Percentiles rank a stretch among this genome's conserved stretches.
Conservation (phyloP, 2,113 vertebrate species). For the Catagonus wagneri region DNA sequence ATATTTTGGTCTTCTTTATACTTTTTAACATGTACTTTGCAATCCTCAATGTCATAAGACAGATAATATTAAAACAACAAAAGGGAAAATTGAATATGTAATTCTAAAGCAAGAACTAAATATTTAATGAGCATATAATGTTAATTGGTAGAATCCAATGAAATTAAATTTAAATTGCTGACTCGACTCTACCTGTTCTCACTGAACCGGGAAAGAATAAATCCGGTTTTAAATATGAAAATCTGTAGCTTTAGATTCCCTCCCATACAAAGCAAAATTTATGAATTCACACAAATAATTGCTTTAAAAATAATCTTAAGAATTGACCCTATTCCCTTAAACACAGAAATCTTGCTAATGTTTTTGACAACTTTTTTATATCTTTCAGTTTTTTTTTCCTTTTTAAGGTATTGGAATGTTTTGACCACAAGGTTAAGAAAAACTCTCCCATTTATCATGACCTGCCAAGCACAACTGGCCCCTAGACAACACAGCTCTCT, state of each 20-base stretch:
- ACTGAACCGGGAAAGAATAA: neutral
- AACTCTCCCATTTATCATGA: slow-evolving; percentile 87
- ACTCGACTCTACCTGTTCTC: neutral
- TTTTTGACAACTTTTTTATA: slow-evolving; percentile 53
- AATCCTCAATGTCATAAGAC: neutral
- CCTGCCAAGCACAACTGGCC: slow-evolving; percentile 86
- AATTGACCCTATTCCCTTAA: neutral
- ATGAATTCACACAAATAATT: slow-evolving; percentile 36
- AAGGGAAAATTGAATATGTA: neutral
- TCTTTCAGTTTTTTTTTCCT: slow-evolving; percentile 23
- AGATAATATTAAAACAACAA: neutral
- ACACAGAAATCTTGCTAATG: slow-evolving; percentile 64
- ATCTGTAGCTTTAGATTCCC: neutral
- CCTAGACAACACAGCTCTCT: slow-evolving; percentile 79
- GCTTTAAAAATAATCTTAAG: slow-evolving; percentile 49
- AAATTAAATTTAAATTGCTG: slow-evolving; percentile 5
- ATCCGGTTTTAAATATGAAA: neutral
- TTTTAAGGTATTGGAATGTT: slow-evolving; percentile 86
- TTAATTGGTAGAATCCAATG: neutral
- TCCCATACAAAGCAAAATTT: neutral
- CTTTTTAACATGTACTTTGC: neutral
- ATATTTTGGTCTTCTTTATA: slow-evolving; percentile 38
- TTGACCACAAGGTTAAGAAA: slow-evolving; percentile 87
- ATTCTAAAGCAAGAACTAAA: neutral
- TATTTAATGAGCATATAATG: neutral